A percentile compares a stretch with the other conserved stretches of the same genome.
Conservation (phyloP, 2,888 invertebrate genomes). For the Drosophila colorata region DNA sequence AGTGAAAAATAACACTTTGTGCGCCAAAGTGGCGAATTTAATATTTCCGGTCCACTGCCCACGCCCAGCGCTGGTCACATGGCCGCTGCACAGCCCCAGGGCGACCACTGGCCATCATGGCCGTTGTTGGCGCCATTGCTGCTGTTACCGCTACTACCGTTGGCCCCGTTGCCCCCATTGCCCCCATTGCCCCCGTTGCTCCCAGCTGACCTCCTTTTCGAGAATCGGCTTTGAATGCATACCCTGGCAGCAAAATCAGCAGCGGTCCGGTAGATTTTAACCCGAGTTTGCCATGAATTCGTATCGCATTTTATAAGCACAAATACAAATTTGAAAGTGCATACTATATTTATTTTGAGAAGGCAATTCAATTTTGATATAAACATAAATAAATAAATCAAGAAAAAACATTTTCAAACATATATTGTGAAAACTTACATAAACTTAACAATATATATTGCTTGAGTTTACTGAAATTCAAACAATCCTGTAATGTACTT, state of each 20-base stretch:
- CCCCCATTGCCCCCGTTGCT: neutral
- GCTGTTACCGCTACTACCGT: neutral
- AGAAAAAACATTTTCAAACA: too few species aligned
- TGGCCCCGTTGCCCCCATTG: conserved; percentile 4
- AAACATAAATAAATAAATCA: too few species aligned
- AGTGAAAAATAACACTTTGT: conserved; percentile 69
- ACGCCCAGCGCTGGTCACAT: conserved; percentile 26
- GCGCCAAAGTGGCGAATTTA: conserved; percentile 75
- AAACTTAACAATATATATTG: too few species aligned
- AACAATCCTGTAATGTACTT: too few species aligned
- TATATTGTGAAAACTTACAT: too few species aligned
- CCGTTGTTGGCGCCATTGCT: conserved; percentile 13
- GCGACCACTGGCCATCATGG: conserved; percentile 17
- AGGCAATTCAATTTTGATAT: too few species aligned
- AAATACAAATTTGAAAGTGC: too few species aligned
- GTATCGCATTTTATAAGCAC: too few species aligned
- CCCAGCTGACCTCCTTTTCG: conserved; percentile 30
- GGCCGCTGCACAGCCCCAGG: conserved; percentile 14
- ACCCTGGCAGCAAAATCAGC: conserved; percentile 2
- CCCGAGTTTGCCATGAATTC: too few species aligned
- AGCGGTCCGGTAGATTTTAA: neutral
- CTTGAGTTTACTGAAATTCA: too few species aligned
- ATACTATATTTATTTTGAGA: too few species aligned
- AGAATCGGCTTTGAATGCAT: conserved; percentile 17
- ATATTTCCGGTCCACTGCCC: conserved; percentile 69